Evolutionary conservation across 1,140 invertebrate species (phyloP), one percentile per base, ranked within the genome.

Genomic region (Trinorchestia longiramus): DNA sequence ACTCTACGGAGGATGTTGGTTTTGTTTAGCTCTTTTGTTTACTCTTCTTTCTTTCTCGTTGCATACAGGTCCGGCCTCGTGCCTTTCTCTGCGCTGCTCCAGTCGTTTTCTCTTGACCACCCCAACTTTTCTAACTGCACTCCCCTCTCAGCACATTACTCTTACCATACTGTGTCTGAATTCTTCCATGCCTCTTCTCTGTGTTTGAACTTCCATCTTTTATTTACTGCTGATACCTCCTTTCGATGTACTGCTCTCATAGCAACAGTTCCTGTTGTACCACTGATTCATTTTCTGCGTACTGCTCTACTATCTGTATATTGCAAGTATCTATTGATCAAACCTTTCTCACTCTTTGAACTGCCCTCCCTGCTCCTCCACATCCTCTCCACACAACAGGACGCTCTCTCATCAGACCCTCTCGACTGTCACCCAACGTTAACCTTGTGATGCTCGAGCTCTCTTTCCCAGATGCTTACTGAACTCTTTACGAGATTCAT

Each of bases 41-140:
- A n/a, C 19, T 77, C 87, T 88, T 88, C 17, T 40, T 53, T 8
- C 47, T 8, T 19, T 53, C 47, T 53, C 47, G 19, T 53, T 19
- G 47, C 47, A 53, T 53, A 53, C 47, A 8, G 47, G 47, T 53
- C 19, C 41, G 8, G 57, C 23, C 94, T 95, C 45, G 62, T 43
- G 62, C 95, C 44, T 96, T 92, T 96, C 88, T 94, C 47, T 95
- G 47, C 88, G 23, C 88, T 53, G 47, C 47, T 19, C 47, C 47
- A 53, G 19, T 19, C 47, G 47, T 53, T 53, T 53, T 53, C 47
- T 53, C 6, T 53, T 6, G 6, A 19, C 47, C 47, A 41, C 47
- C 23, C 19, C 77, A 28, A 36, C n/a, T n/a, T 45, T 95, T 87
- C 42, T n/a, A n/a, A n/a, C n/a, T n/a, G n/a, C 40, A n/a, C 77